A percentile compares a stretch with the other conserved stretches of the same genome.
Evolutionary conservation across 2,113 vertebrate genomes (phyloP).

Genomic region (Gavialis gangeticus): DNA sequence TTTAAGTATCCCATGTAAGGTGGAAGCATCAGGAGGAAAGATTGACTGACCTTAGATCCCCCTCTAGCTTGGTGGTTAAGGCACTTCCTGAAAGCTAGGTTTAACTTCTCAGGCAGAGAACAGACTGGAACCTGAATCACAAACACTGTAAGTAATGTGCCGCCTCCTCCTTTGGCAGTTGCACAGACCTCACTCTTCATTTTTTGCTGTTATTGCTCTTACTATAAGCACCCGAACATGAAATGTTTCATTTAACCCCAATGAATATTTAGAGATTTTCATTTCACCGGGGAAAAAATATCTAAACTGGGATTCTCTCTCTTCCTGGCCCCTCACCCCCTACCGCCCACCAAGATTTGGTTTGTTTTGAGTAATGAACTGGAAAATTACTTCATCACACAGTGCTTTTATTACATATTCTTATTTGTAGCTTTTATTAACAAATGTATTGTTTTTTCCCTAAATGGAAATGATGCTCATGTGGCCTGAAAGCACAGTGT

Average conservation of each 20-base stretch:
- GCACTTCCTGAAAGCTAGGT: background rate
- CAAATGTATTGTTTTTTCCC: background rate
- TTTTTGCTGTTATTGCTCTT: too few species aligned
- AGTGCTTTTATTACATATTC: background rate
- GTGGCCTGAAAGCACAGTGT: background rate
- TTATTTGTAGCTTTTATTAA: too few species aligned
- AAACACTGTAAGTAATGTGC: too few species aligned
- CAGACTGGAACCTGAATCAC: background rate
- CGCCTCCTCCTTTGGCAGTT: too few species aligned
- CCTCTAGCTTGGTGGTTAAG: background rate
- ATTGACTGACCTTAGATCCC: background rate
- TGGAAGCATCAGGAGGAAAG: background rate
- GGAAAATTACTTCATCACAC: background rate
- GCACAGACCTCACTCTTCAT: too few species aligned
- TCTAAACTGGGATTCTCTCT: fast-evolving
- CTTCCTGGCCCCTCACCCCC: background rate
- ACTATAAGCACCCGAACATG: too few species aligned
- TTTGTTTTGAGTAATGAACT: background rate
- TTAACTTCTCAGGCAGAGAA: background rate
- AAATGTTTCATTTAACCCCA: too few species aligned
- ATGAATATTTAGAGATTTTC: background rate
- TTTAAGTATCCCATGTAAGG: background rate
- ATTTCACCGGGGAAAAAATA: background rate
- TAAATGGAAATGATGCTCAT: background rate
- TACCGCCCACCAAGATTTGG: too few species aligned